Evolutionary conservation across 2,888 invertebrate species (phyloP).

Genomic region (Malacosoma neustria): DNA sequence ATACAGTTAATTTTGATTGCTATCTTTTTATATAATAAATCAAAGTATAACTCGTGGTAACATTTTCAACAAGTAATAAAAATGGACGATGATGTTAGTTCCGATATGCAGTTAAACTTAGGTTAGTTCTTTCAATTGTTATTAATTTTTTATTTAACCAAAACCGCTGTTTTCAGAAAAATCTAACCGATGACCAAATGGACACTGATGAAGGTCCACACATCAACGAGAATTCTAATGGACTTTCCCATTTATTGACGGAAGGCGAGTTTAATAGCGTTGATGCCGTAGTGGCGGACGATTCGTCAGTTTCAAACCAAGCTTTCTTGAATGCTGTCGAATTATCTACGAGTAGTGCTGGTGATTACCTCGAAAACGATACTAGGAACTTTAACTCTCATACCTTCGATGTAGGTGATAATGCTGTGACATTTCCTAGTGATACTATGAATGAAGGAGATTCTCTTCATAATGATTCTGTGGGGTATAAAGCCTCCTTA

Average conservation of each 20-base stretch:
- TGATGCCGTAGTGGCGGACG: slow-evolving; percentile 53
- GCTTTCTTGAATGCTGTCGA: slow-evolving; percentile 64
- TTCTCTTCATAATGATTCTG: slow-evolving; percentile 46
- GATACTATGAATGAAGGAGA: slow-evolving; percentile 57
- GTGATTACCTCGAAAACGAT: slow-evolving; percentile 61
- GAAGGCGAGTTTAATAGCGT: slow-evolving; percentile 65
- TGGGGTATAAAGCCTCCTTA: slow-evolving; percentile 33
- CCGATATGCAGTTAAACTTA: slow-evolving; percentile 58
- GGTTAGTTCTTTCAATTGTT: slow-evolving; percentile 2
- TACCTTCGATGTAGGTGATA: slow-evolving; percentile 62
- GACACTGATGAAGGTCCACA: slow-evolving; percentile 62
- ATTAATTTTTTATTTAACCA: slow-evolving; percentile 1
- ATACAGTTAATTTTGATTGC: too few species aligned
- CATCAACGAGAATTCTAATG: slow-evolving; percentile 64
- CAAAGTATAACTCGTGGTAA: neutral
- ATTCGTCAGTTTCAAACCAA: slow-evolving; percentile 62
- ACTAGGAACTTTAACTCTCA: slow-evolving; percentile 47
- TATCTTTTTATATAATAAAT: neutral
- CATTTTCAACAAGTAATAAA: slow-evolving; percentile 8
- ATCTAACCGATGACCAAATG: slow-evolving; percentile 52
- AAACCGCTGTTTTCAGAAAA: slow-evolving; percentile 39
- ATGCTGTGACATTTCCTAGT: slow-evolving; percentile 57
- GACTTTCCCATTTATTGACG: slow-evolving; percentile 58
- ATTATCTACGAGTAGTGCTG: slow-evolving; percentile 61
- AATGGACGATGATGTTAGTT: slow-evolving; percentile 50